These are phyloP conservation scores for Hypomecis punctinalis DNA, from an alignment of 2,888 invertebrate species.

Conservation along the genomic window DNA sequence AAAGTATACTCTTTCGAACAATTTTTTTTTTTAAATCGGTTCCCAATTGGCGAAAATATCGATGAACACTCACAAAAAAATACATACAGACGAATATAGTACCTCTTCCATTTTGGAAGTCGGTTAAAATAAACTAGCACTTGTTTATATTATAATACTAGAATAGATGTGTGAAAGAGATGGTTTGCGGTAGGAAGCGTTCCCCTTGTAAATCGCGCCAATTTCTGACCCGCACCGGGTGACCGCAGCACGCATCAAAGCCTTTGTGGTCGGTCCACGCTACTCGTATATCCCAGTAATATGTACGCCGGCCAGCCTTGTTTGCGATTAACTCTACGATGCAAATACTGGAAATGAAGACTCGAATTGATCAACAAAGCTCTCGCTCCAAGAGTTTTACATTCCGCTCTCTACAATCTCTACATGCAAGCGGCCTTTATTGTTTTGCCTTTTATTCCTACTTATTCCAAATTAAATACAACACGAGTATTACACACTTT, in stretches of 20 bases:
- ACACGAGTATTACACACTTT: not conserved
- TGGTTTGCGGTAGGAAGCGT: constrained; percentile 58
- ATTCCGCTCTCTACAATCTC: constrained; percentile 23
- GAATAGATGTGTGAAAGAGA: constrained; percentile 33
- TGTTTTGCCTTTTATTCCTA: constrained; percentile 7
- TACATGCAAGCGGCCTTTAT: constrained; percentile 8
- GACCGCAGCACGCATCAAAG: constrained; percentile 82
- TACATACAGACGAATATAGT: too few species aligned
- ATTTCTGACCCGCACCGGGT: constrained; percentile 75
- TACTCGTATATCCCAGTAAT: constrained; percentile 44
- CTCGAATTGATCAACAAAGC: constrained; percentile 34
- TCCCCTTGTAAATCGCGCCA: constrained; percentile 73
- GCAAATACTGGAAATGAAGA: constrained; percentile 51
- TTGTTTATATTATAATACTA: constrained; percentile 19
- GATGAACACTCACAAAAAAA: too few species aligned
- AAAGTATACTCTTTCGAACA: too few species aligned
- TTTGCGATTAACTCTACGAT: constrained; percentile 53
- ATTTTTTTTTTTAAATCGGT: too few species aligned
- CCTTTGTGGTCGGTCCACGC: constrained; percentile 68
- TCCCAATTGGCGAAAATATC: too few species aligned
- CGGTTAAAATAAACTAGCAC: not conserved
- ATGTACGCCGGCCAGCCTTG: constrained; percentile 51
- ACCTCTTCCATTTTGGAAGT: too few species aligned
- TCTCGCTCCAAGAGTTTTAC: constrained; percentile 29
- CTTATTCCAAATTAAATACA: constrained; percentile 17